These are phyloP conservation scores for Aelia acuminata DNA, from an alignment of 2,888 invertebrate species.

Conservation along the genomic window DNA sequence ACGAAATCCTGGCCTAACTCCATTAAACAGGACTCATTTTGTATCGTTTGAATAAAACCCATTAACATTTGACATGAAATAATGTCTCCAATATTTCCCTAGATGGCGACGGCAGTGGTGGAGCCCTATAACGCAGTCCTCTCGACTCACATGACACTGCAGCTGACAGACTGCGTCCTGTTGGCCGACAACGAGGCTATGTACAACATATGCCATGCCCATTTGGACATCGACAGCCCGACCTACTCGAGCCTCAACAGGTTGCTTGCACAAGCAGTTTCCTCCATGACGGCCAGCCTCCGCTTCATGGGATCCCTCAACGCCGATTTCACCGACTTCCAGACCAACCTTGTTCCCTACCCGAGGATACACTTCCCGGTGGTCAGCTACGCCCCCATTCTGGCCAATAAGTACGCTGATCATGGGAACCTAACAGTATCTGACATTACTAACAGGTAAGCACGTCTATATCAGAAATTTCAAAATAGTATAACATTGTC, in stretches of 20 bases:
- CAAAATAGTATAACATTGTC: no score
- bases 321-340: constrained; percentile 76
- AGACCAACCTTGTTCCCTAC: constrained; percentile 88
- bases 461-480: no score
- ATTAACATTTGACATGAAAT: no score
- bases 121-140: constrained; percentile 94
- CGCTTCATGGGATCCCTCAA: constrained; percentile 87
- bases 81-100: constrained; percentile 60
- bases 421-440: constrained; percentile 84
- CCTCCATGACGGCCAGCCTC: constrained; percentile 88
- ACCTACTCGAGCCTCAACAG: constrained; percentile 88
- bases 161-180: constrained; percentile 91
- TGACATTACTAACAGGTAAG: constrained; percentile 69
- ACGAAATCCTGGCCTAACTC: no score
- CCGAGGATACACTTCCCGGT: constrained; percentile 92
- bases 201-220: constrained; percentile 90
- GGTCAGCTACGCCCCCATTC: constrained; percentile 81
- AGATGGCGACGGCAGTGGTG: constrained; percentile 92
- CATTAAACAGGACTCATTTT: no score
- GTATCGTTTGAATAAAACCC: no score
- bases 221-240: constrained; percentile 86
- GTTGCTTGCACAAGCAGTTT: constrained; percentile 77
- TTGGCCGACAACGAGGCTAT: constrained; percentile 97
- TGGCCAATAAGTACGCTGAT: constrained; percentile 80
- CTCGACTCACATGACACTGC: constrained; percentile 90